Percentiles rank a stretch among this genome's conserved stretches.
These are phyloP conservation scores for Apogon talboti DNA, from an alignment of 2,797 vertebrate species.

Conservation along the genomic window DNA sequence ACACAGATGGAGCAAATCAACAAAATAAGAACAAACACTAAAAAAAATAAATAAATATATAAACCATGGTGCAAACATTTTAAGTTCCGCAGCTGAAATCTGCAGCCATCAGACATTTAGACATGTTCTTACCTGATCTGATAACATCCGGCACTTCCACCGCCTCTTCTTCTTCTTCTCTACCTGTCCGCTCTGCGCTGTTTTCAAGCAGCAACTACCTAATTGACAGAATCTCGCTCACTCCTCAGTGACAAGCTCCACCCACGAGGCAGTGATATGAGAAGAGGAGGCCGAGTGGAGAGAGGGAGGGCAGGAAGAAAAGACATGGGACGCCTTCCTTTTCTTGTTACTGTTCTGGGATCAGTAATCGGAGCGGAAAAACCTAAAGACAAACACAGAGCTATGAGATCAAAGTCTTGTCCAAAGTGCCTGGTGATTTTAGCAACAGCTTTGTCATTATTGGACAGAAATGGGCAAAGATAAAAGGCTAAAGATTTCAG, in stretches of 20 bases:
- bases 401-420: conserved; percentile 77
- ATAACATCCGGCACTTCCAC: conserved; percentile 22
- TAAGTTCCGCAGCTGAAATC: conserved; percentile 8
- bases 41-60: neutral
- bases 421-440: conserved; percentile 47
- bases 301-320: conserved; percentile 37
- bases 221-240: conserved; percentile 60
- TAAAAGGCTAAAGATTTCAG: conserved; percentile 22
- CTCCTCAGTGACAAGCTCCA: conserved; percentile 63
- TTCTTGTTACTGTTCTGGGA: conserved; percentile 35
- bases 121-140: conserved; percentile 80
- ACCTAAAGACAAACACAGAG: conserved; percentile 68
- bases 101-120: conserved; percentile 3
- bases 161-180: conserved; percentile 17
- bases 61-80: neutral
- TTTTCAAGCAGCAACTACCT: conserved; percentile 57
- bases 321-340: conserved; percentile 47
- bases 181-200: conserved; percentile 43
- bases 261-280: conserved; percentile 54
- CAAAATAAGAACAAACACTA: too few species aligned
- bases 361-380: conserved; percentile 63
- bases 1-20: neutral
- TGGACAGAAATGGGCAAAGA: conserved; percentile 44
- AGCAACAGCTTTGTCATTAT: conserved; percentile 70
- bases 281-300: conserved; percentile 27